Conservation (phyloP, 2,113 vertebrate genomes). For the Calonectris borealis region DNA sequence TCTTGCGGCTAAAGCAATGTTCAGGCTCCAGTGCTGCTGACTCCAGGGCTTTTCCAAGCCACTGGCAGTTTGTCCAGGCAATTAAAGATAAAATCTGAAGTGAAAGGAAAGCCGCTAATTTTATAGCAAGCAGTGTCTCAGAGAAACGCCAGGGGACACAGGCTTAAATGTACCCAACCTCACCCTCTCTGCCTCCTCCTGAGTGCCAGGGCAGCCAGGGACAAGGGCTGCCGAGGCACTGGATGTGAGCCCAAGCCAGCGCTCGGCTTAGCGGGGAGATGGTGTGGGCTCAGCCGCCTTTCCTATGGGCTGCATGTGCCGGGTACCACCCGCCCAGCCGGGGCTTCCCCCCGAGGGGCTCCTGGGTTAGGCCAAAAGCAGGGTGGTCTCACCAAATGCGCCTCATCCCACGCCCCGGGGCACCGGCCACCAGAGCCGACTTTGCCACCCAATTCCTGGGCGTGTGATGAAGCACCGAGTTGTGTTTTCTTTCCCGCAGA, state of each 20-base stretch:
- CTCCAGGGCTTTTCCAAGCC: neutral
- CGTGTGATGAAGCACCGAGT: rapidly evolving
- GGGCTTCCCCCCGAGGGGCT: rapidly evolving
- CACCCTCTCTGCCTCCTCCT: neutral
- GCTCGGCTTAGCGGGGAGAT: neutral
- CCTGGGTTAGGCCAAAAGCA: neutral
- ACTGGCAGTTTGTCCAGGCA: neutral
- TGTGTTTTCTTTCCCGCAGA: constrained; percentile 6
- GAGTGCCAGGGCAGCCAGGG: rapidly evolving
- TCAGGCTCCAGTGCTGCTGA: neutral
- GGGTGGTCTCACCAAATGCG: neutral
- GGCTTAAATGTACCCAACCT: neutral
- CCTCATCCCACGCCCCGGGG: neutral
- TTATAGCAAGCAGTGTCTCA: neutral
- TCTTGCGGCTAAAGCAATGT: neutral
- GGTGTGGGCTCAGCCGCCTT: neutral
- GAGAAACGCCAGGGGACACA: neutral
- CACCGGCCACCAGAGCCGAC: neutral
- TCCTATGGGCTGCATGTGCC: neutral
- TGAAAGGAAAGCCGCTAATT: neutral
- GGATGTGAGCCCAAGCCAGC: neutral
- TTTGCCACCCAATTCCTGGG: neutral
- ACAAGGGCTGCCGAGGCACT: neutral
- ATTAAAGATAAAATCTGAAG: neutral
- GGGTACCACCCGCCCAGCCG: neutral